A percentile compares a stretch with the other conserved stretches of the same genome.
phyloP scores from a whole-genome alignment of 2,888 invertebrate species.

The Apeira syringaria region DNA sequence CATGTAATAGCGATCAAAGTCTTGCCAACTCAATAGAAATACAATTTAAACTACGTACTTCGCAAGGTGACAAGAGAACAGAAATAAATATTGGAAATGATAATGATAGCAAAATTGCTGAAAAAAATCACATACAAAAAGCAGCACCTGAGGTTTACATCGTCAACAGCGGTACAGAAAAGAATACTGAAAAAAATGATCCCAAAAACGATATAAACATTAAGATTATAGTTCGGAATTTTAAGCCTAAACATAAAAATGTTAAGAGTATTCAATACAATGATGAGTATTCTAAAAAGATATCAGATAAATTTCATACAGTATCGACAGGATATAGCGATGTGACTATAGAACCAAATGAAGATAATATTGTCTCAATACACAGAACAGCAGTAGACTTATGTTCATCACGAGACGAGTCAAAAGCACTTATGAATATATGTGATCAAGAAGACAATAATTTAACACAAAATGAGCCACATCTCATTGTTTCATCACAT shows the following conservation, averaged over 20 bases:
- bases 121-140: conserved; percentile 24
- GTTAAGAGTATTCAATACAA: conserved; percentile 17
- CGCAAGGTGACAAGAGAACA: conserved; percentile 52
- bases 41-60: conserved; percentile 57
- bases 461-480: conserved; percentile 18
- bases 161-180: conserved; percentile 38
- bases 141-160: conserved; percentile 46
- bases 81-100: conserved; percentile 49
- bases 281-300: conserved; percentile 50
- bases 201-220: conserved; percentile 37
- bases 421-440: conserved; percentile 23
- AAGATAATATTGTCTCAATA: conserved; percentile 45
- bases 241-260: conserved; percentile 37
- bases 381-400: conserved; percentile 52
- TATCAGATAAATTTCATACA: conserved; percentile 58
- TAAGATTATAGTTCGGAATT: conserved; percentile 12
- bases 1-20: conserved; percentile 43
- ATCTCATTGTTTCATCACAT: conserved; percentile 24
- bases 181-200: conserved; percentile 32
- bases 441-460: conserved; percentile 20
- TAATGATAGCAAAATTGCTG: conserved; percentile 12
- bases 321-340: conserved; percentile 61
- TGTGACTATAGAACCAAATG: conserved; percentile 31
- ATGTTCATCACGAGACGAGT: conserved; percentile 39
- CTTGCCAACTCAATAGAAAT: conserved; percentile 61